Evolutionary conservation across 2,797 vertebrate species (phyloP).

Genomic region (Onychomys leucogaster): DNA sequence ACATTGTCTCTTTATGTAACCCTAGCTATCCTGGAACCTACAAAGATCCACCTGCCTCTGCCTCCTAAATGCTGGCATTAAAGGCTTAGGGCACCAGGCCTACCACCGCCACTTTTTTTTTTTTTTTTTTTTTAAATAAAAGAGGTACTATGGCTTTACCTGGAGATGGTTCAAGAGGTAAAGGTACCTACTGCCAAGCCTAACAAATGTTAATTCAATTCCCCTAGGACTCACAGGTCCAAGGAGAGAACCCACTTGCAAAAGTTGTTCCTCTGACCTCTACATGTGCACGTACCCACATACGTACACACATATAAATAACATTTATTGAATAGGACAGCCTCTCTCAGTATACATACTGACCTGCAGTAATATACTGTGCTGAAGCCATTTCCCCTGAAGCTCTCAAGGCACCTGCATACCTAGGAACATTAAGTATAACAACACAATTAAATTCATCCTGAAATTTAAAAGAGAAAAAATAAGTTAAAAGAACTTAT

Average conservation of each 20-base stretch:
- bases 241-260: not conserved
- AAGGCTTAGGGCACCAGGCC: not conserved
- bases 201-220: not conserved
- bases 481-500: slow-evolving; percentile 9
- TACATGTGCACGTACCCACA: not conserved
- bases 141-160: not conserved
- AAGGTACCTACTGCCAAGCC: not conserved
- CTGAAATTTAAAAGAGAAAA: slow-evolving; percentile 52
- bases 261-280: not conserved
- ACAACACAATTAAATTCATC: slow-evolving; percentile 47
- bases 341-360: slow-evolving; percentile 69
- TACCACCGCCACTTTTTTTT: not conserved
- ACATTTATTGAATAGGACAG: not conserved
- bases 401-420: slow-evolving; percentile 96
- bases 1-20: not conserved
- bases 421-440: slow-evolving; percentile 88
- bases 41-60: not conserved
- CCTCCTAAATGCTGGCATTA: not conserved
- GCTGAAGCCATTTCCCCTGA: slow-evolving; percentile 97
- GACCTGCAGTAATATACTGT: slow-evolving; percentile 99
- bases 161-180: not conserved
- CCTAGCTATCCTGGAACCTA: not conserved
- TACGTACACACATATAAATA: not conserved
- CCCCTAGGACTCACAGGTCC: not conserved
- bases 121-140: not conserved